Base-by-base conservation (phyloP, 2,797 vertebrate species). In the Bradypodion ventrale region DNA sequence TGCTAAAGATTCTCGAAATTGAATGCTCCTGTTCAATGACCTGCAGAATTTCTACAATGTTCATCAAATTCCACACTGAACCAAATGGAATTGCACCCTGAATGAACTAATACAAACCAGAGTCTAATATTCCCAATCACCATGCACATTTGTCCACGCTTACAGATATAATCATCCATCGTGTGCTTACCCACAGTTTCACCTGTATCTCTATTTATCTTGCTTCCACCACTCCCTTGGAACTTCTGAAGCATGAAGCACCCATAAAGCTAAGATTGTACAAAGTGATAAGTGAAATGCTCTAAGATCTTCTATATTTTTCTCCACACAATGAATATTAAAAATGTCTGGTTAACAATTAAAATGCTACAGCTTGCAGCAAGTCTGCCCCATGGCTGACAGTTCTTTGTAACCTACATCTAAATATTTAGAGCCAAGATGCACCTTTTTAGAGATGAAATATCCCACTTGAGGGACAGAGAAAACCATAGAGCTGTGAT, bases 401-500 rank as follows among this genome's bases (percentile, higher is more conserved):
- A 60, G 21, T 69, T 69, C 37, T 59, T 68, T 16, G 2, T 32
- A 59, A 46, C 8, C 44, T 56, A 65, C 2, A 29, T 56, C 46
- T 29, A 21, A 25, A 4, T 59, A 9, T 56, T 23, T 65, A 65
- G 81, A 32, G 19, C 5, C 40, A 73, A 84, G 72, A 0, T 0
- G 42, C 63, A 5, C 76, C 70, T 89, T 85, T 81, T 44, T 81
- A 42, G 29, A 49, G 70, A 90, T 56, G 86, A 87, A 90, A 77
- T 40, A 70, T 0, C 0, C 2, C 56, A 44, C 1, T 68, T 83
- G 44, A n/a, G 52, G 56, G 87, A 72, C 65, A 85, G 62, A 69
- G 66, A 37, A 35, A 52, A 32, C 32, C 29, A 63, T 7, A 16
- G n/a, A n/a, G n/a, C n/a, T n/a, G n/a, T n/a, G n/a, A n/a, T n/a